These are phyloP conservation scores for Phocoena phocoena DNA, from an alignment of 2,113 vertebrate species.

Conservation along the genomic window DNA sequence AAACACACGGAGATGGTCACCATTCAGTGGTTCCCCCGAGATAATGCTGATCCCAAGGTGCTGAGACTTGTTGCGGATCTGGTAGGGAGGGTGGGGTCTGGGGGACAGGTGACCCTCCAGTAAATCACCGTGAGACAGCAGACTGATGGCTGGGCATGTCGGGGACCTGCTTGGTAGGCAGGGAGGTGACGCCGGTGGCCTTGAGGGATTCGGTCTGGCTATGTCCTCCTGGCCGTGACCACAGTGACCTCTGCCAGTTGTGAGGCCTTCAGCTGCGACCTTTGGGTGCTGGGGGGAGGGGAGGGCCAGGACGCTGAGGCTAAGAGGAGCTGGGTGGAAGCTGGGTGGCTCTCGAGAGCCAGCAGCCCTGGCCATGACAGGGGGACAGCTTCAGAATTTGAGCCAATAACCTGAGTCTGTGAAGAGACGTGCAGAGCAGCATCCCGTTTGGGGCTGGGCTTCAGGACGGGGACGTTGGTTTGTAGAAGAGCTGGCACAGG, in stretches of 20 bases:
- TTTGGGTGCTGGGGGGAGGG: slow-evolving; percentile 89
- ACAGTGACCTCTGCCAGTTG: slow-evolving; percentile 92
- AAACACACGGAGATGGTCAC: slow-evolving; percentile 7
- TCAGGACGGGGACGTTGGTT: slow-evolving; percentile 67
- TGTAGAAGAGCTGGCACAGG: slow-evolving; percentile 79
- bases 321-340: slow-evolving; percentile 92
- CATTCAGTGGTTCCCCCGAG: slow-evolving; percentile 85
- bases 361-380: slow-evolving; percentile 68
- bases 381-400: slow-evolving; percentile 87
- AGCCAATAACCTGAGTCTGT: slow-evolving; percentile 88
- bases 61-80: slow-evolving; percentile 93
- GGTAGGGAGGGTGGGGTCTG: slow-evolving; percentile 91
- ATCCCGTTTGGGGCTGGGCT: slow-evolving; percentile 83
- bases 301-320: slow-evolving; percentile 91
- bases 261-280: slow-evolving; percentile 91
- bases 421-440: slow-evolving; percentile 73
- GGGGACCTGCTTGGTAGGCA: slow-evolving; percentile 93
- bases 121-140: slow-evolving; percentile 90
- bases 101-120: slow-evolving; percentile 89
- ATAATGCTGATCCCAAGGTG: slow-evolving; percentile 94
- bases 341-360: slow-evolving; percentile 93
- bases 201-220: slow-evolving; percentile 90
- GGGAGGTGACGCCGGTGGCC: slow-evolving; percentile 91
- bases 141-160: slow-evolving; percentile 92
- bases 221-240: slow-evolving; percentile 92